Evolutionary conservation across 2,797 vertebrate genomes (phyloP), one percentile per base, ranked within the genome.

Genomic region (Molossus alvarezi): DNA sequence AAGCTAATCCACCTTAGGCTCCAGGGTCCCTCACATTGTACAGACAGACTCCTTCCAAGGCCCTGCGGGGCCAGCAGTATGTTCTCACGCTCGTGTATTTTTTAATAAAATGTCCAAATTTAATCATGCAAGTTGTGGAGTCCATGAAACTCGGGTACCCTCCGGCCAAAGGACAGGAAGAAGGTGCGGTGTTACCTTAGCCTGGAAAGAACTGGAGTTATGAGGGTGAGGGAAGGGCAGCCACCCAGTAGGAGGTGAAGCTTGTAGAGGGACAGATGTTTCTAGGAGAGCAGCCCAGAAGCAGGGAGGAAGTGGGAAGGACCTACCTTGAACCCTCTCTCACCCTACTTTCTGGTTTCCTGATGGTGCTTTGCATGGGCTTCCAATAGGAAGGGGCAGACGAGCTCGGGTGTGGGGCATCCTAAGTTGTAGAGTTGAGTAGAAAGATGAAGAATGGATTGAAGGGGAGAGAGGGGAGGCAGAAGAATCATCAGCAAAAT

Each of bases 121-220:
- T 65, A 84, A 45, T 53, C 9, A n/a, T n/a, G 12, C 4, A 82
- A 62, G 9, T 67, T 65, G 79, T 3, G 21, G 55, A 20, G 6
- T 20, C 18, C 27, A 25, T 82, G 53, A 57, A 89, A 41, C 10
- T 29, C 55, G 15, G n/a, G 29, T 37, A 58, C 15, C 17, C 37
- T 41, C 9, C 27, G 10, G 15, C 3, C 18, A 29, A 60, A 85
- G 69, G 9, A 37, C 23, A 58, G 53, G 57, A 11, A 62, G 37
- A 72, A 12, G 9, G 7, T 9, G 12, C 1, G 17, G 29, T 8
- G 6, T 37, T 33, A 45, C 9, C 11, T 83, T 71, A 86, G 23
- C 5, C 45, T 15, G 4, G 1, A 51, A 41, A 48, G 20, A 33
- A 33, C 25, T 57, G 29, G 0, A 7, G 4, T 27, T 17, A 0